Base-by-base conservation (phyloP, 2,888 invertebrate species). In the Nomada fucata region DNA sequence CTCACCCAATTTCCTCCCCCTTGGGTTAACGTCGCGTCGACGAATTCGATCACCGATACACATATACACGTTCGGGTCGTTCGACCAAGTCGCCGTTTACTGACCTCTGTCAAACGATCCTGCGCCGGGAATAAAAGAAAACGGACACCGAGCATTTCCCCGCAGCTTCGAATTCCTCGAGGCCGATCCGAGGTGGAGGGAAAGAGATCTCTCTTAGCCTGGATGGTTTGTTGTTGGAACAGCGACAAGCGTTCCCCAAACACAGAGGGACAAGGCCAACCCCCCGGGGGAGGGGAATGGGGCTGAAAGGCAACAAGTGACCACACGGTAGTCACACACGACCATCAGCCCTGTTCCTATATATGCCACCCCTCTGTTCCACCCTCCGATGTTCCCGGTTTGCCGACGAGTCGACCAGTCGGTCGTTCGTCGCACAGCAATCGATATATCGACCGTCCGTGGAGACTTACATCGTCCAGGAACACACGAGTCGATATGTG, bases 361-460 rank as follows among this genome's bases (percentile, higher is more conserved):
- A 36, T 36, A 36, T 36, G 1, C 36, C 36, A 36, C 79, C 77
- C 20, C 55, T 67, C 64, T 44, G 67, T 59, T 42, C n/a, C 64
- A 57, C 57, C 15, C 20, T 42, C 23, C 47, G 50, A 73, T 67
- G 53, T 61, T 83, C 85, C 87, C 87, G 91, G 91, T 91, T 90
- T 36, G 90, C 86, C 91, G 91, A 91, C 91, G 90, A 90, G 63
- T 36, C 36, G 36, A 36, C 36, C 36, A 60, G 91, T 88, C 91
- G 88, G 83, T 87, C 83, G 83, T 83, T 82, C 85, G 79, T 85
- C 85, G 71, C 5, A 79, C 83, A 80, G 88, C 89, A 91, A 91
- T 92, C 92, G 91, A 92, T 92, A 92, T 92, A 92, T 92, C 90
- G 92, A 92, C 88, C 91, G 86, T 89, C 87, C 86, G 71, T 72